Conservation (phyloP, 2,113 vertebrate species). For the Balaeniceps rex region DNA sequence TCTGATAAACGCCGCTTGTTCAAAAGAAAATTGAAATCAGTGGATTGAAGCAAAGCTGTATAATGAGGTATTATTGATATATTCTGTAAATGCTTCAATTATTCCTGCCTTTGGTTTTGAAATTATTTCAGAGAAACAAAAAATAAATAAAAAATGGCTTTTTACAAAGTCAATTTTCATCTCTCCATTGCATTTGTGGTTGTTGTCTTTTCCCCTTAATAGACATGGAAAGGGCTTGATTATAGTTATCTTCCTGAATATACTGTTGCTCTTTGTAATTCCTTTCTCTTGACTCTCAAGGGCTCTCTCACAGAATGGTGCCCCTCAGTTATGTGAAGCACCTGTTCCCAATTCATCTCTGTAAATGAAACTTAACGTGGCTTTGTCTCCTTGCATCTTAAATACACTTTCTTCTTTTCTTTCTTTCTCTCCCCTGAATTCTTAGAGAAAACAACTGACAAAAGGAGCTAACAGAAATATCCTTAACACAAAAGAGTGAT, state of each 20-base stretch:
- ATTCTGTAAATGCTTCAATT: conserved; percentile 77
- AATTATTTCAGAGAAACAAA: conserved; percentile 67
- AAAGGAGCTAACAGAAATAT: background rate
- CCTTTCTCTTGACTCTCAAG: conserved; percentile 44
- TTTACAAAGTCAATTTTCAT: conserved; percentile 74
- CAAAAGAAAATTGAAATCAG: conserved; percentile 78
- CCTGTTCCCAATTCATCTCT: conserved; percentile 69
- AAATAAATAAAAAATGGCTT: conserved; percentile 61
- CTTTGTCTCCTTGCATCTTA: conserved; percentile 46
- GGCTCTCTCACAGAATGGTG: conserved; percentile 26
- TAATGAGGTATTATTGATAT: conserved; percentile 78
- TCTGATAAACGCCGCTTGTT: conserved; percentile 71
- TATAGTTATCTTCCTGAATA: conserved; percentile 69
- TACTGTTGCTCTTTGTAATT: conserved; percentile 51
- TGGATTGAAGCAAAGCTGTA: conserved; percentile 70
- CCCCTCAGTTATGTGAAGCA: conserved; percentile 47
- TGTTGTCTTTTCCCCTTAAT: conserved; percentile 61
- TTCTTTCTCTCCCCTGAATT: background rate
- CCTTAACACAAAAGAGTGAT: background rate
- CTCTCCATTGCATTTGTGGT: conserved; percentile 61
- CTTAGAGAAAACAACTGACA: conserved; percentile 7
- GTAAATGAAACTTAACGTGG: conserved; percentile 58
- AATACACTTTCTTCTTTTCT: conserved; percentile 10
- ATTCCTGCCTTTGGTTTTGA: conserved; percentile 69
- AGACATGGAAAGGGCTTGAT: conserved; percentile 62